A percentile compares a stretch with the other conserved stretches of the same genome.
These are phyloP conservation scores for Hycleus cichorii DNA, from an alignment of 1,140 invertebrate genomes.

Conservation along the genomic window DNA sequence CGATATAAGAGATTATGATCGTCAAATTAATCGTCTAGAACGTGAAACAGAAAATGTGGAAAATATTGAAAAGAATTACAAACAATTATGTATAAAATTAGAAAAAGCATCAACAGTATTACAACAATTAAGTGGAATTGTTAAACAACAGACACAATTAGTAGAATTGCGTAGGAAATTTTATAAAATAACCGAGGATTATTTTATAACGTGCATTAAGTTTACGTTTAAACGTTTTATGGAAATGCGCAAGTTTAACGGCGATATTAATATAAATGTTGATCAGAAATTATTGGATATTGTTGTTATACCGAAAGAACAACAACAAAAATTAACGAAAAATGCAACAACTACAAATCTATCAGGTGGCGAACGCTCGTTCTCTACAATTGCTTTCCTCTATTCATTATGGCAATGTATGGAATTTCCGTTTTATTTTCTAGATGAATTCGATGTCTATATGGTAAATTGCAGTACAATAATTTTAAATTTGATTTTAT, in stretches of 20 bases:
- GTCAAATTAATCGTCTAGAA: conserved; percentile 23
- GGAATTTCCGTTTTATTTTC: conserved; percentile 86
- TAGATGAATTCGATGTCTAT: conserved; percentile 98
- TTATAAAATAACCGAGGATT: conserved; percentile 32
- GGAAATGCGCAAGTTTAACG: conserved; percentile 39
- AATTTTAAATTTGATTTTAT: too few relatives aligned
- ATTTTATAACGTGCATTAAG: conserved; percentile 31
- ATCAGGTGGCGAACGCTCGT: conserved; percentile 93
- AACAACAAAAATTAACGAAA: conserved; percentile 37
- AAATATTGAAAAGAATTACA: conserved; percentile 20
- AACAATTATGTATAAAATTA: conserved; percentile 19
- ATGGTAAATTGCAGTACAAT: conserved; percentile 48
- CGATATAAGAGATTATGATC: conserved; percentile 25
- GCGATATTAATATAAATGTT: conserved; percentile 55
- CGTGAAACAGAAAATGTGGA: conserved; percentile 18
- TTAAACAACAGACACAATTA: conserved; percentile 21
- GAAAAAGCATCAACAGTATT: conserved; percentile 16
- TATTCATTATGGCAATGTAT: conserved; percentile 89
- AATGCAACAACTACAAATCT: conserved; percentile 55
- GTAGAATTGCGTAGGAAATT: conserved; percentile 19
- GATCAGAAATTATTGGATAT: conserved; percentile 49
- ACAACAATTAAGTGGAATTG: conserved; percentile 12
- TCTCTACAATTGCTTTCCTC: conserved; percentile 89
- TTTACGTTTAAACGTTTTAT: conserved; percentile 32
- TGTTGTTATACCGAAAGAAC: conserved; percentile 45